Conservation (phyloP, 2,113 vertebrate species). For the Agelaius phoeniceus region DNA sequence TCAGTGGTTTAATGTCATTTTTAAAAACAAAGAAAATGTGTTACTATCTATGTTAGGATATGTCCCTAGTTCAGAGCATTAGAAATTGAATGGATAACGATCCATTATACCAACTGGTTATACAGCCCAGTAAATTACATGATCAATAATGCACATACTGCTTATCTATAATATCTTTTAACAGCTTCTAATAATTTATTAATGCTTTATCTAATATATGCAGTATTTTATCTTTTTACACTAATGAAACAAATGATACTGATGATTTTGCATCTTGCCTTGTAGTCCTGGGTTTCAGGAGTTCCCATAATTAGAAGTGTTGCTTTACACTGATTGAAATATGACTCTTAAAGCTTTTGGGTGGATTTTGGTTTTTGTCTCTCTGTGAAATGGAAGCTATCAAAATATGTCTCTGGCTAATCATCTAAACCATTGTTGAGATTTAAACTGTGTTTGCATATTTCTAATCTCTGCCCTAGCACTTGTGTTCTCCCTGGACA, state of each 20-base stretch:
- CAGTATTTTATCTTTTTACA: neutral
- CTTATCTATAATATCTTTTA: slow-evolving; percentile 35
- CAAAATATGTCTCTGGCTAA: neutral
- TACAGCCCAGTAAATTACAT: neutral
- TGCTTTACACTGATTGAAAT: neutral
- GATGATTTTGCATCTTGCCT: neutral
- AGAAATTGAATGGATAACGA: neutral
- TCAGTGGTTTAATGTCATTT: neutral
- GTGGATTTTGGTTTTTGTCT: neutral
- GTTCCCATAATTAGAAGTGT: neutral
- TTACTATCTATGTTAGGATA: neutral
- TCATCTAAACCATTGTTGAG: neutral
- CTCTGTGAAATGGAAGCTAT: neutral
- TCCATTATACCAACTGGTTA: neutral
- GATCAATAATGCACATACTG: slow-evolving; percentile 42
- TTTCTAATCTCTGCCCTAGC: neutral
- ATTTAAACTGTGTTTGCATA: neutral
- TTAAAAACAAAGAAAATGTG: neutral
- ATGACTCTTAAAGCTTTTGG: neutral
- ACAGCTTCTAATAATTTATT: slow-evolving; percentile 48
- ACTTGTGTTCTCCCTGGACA: neutral
- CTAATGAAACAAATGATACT: neutral
- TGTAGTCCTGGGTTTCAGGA: neutral
- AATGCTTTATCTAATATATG: neutral
- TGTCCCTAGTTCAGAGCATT: rapidly evolving